These are phyloP conservation scores for Petrocephalus sullivani DNA, from an alignment of 2,797 vertebrate species.

Conservation along the genomic window DNA sequence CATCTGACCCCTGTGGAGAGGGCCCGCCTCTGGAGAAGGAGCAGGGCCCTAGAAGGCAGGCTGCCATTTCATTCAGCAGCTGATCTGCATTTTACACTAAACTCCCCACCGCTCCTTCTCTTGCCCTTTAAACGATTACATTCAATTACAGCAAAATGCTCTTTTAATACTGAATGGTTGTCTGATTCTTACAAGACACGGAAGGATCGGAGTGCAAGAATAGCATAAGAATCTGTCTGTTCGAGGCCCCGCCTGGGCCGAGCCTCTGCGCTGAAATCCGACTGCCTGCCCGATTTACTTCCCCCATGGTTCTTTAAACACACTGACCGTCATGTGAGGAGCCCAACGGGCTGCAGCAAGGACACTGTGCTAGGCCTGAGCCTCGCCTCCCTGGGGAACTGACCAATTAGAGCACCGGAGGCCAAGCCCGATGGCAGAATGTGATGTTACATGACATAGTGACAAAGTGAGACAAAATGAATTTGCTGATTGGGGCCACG, in stretches of 20 bases:
- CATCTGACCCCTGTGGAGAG: background rate
- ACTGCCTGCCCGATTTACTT: constrained; percentile 66
- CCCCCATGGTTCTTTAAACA: constrained; percentile 58
- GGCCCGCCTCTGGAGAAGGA: background rate
- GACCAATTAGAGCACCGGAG: background rate
- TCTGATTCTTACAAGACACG: constrained; percentile 58
- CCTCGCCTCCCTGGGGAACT: background rate
- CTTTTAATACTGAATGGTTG: constrained; percentile 58
- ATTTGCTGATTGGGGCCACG: background rate
- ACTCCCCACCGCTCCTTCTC: background rate
- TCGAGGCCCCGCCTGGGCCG: constrained; percentile 25
- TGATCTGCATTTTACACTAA: background rate
- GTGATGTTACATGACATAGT: background rate
- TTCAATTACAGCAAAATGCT: constrained; percentile 57
- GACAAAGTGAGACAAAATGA: background rate
- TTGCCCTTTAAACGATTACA: constrained; percentile 52
- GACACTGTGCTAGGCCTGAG: background rate
- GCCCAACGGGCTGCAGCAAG: constrained; percentile 53
- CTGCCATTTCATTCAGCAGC: background rate
- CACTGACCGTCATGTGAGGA: constrained; percentile 67
- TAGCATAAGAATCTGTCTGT: constrained; percentile 59
- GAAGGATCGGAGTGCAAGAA: constrained; percentile 53
- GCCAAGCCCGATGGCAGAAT: background rate
- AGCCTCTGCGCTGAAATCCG: constrained; percentile 55
- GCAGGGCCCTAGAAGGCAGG: background rate